Evolutionary conservation across 2,888 invertebrate genomes (phyloP).

Genomic region (Tryphoninae sp.): DNA sequence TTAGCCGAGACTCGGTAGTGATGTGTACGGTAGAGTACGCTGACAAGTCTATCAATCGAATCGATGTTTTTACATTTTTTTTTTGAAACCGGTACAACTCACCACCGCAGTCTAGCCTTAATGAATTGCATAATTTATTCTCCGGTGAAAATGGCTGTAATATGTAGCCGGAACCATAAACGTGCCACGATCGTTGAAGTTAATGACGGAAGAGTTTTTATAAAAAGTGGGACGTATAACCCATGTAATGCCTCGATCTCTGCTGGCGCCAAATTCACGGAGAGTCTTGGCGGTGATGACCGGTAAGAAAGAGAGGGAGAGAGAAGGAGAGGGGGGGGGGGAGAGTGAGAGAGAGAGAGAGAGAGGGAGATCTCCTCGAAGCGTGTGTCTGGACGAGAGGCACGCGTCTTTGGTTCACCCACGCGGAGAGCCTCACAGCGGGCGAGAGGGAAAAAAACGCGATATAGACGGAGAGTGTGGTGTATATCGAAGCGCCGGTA

Average conservation of each 20-base stretch:
- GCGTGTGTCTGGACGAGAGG: slow-evolving; percentile 65
- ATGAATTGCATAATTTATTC: slow-evolving; percentile 59
- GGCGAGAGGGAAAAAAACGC: slow-evolving; percentile 47
- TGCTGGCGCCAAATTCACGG: slow-evolving; percentile 63
- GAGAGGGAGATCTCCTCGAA: slow-evolving; percentile 48
- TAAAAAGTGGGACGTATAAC: slow-evolving; percentile 52
- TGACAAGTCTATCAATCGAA: slow-evolving; percentile 31
- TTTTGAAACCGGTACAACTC: slow-evolving; percentile 17
- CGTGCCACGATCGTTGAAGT: slow-evolving; percentile 37
- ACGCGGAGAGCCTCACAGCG: slow-evolving; percentile 60
- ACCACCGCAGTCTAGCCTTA: slow-evolving; percentile 19
- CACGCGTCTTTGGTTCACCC: slow-evolving; percentile 66
- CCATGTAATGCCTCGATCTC: slow-evolving; percentile 51
- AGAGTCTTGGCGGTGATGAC: slow-evolving; percentile 49
- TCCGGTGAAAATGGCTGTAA: slow-evolving; percentile 32
- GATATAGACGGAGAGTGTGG: slow-evolving; percentile 52
- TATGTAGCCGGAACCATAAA: slow-evolving; percentile 38
- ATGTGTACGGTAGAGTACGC: neutral
- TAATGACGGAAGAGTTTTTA: slow-evolving; percentile 55
- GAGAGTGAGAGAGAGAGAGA: slow-evolving; percentile 25
- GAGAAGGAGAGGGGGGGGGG: neutral
- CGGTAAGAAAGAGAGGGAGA: neutral
- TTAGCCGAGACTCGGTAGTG: slow-evolving; percentile 6
- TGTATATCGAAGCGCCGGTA: slow-evolving; percentile 58
- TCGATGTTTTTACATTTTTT: slow-evolving; percentile 21